These are phyloP conservation scores for Melanargia galathea DNA, from an alignment of 2,888 invertebrate genomes.

Conservation along the genomic window DNA sequence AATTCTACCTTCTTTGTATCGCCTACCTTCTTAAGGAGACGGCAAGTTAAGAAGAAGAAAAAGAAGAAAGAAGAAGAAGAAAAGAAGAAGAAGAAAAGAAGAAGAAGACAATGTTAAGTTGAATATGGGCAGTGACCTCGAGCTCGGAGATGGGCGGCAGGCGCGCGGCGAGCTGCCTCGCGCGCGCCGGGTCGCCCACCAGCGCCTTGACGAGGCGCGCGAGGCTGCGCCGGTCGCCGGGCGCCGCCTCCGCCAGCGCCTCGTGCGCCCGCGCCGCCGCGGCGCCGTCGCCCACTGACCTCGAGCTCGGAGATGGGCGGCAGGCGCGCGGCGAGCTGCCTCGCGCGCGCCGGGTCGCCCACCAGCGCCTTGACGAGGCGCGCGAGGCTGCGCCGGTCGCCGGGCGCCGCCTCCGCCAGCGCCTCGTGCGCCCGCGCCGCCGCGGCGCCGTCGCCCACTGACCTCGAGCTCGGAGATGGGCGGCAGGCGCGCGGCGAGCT, in stretches of 20 bases:
- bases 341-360: constrained; percentile 90
- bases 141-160: constrained; percentile 61
- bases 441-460: constrained; percentile 87
- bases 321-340: constrained; percentile 76
- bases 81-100: too few relatives aligned
- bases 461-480: too few relatives aligned
- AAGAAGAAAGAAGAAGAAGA: too few relatives aligned
- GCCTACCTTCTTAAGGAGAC: too few relatives aligned
- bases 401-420: constrained; percentile 86
- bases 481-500: constrained; percentile 72
- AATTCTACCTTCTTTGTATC: too few relatives aligned
- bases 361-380: constrained; percentile 96
- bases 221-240: constrained; percentile 88
- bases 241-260: constrained; percentile 85
- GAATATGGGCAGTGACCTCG: constrained; percentile 8
- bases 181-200: constrained; percentile 90
- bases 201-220: constrained; percentile 97
- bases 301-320: constrained; percentile 81
- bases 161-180: constrained; percentile 82
- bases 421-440: constrained; percentile 91
- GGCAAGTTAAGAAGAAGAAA: too few relatives aligned
- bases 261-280: constrained; percentile 92
- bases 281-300: constrained; percentile 87
- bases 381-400: constrained; percentile 90
- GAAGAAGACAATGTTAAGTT: too few relatives aligned